These are phyloP conservation scores for Liparis tanakae DNA, from an alignment of 2,797 vertebrate genomes.

Conservation along the genomic window DNA sequence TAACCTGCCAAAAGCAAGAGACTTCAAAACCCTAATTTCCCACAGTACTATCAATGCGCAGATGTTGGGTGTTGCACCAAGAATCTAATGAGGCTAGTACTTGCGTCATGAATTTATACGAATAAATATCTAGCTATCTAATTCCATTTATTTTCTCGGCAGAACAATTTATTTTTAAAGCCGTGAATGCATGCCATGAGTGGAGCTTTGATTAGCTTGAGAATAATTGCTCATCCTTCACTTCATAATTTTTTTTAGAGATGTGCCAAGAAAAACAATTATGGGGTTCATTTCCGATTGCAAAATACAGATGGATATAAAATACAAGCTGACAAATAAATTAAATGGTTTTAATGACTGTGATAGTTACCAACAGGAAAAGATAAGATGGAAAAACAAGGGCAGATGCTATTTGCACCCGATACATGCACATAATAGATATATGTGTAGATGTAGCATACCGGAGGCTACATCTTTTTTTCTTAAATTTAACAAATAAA, in stretches of 20 bases:
- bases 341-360: slow-evolving; percentile 20
- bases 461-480: not conserved
- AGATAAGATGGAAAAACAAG: slow-evolving; percentile 5
- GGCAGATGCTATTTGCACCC: not conserved
- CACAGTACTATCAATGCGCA: not conserved
- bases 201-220: slow-evolving; percentile 11
- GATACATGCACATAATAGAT: not conserved
- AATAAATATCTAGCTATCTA: not conserved
- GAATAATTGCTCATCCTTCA: not conserved
- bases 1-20: not conserved
- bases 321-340: not conserved
- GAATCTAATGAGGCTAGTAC: not conserved
- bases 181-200: not conserved
- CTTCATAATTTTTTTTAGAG: not conserved
- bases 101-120: slow-evolving; percentile 8
- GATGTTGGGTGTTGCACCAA: not conserved
- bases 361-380: slow-evolving; percentile 34
- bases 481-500: not conserved
- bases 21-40: not conserved
- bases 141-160: slow-evolving; percentile 10
- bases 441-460: not conserved
- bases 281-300: slow-evolving; percentile 4
- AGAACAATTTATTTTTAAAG: slow-evolving; percentile 9
- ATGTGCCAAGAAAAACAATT: slow-evolving; percentile 10
- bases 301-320: slow-evolving; percentile 4